Percentiles rank a stretch among this genome's conserved stretches.
phyloP scores from a whole-genome alignment of 2,888 invertebrate species.

The Melipona bicolor region DNA sequence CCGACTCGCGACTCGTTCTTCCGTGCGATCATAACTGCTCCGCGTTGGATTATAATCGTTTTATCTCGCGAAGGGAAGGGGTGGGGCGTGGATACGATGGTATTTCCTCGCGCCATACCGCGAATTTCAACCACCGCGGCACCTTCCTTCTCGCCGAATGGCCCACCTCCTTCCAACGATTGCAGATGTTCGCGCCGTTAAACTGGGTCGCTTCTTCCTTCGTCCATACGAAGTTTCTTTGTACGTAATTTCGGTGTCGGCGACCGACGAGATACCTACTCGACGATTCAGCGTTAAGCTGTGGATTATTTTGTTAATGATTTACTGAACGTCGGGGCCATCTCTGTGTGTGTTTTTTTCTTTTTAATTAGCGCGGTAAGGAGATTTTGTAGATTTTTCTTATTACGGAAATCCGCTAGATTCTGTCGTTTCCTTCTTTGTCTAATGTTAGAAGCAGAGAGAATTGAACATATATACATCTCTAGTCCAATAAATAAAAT shows the following conservation, averaged over 20 bases:
- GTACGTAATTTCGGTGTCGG: neutral
- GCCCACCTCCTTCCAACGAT: neutral
- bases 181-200: neutral
- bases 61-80: neutral
- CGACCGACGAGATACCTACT: neutral
- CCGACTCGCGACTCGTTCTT: neutral
- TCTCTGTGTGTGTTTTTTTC: too few species aligned
- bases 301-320: too few species aligned
- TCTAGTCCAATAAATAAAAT: too few species aligned
- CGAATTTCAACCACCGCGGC: neutral
- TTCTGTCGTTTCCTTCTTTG: too few species aligned
- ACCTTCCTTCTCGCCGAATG: neutral
- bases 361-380: too few species aligned
- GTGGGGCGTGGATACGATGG: neutral
- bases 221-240: neutral
- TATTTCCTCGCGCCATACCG: neutral
- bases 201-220: neutral
- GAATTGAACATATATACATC: too few species aligned
- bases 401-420: too few species aligned
- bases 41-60: neutral
- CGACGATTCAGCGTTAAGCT: neutral
- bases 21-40: slow-evolving; percentile 7
- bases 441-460: too few species aligned
- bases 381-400: too few species aligned
- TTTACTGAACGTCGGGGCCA: too few species aligned